Base-by-base conservation (phyloP, 2,797 vertebrate genomes). In the Smutsia temminckii region DNA sequence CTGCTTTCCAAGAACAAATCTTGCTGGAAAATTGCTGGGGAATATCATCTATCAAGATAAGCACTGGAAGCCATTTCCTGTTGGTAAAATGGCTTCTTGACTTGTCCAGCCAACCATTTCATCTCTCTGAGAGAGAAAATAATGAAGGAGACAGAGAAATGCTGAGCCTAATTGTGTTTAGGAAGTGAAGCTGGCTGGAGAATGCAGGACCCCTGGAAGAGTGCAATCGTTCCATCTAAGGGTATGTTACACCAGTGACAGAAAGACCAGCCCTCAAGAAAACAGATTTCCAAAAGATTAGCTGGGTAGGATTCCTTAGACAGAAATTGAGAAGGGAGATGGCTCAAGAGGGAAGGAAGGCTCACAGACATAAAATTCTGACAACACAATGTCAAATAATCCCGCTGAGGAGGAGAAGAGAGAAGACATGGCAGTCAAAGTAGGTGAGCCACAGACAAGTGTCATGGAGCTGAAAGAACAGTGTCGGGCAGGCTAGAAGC, bases 1-100 rank as follows among this genome's bases (percentile, higher is more conserved):
- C 32, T 37, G 29, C 79, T 75, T 95, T 49, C 40, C 51, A 63
- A 94, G 80, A 95, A 84, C 32, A 92, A 91, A 94, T 61, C 81
- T 93, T 92, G n/a, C 71, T 84, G 85, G 81, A 85, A 71, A 79
- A 71, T 55, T 61, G 32, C 57, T 59, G 32, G 83, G 75, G 34
- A 42, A 74, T 71, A 89, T 95, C 57, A 84, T 75, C 69, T 68
- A 81, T 77, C 34, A n/a, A 74, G 17, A 32, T 25, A 46, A 95
- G 85, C 18, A 68, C 32, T 25, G 11, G 17, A 51, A 61, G 55
- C 57, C 32, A 83, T 75, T 59, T 87, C 51, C 64, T 69, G 8
- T 75, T 68, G 59, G 23, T 72, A 75, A 83, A 81, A 83, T 46
- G 29, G 59, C 90, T 71, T 64, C 46, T 61, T 69, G 61, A 85